Evolutionary conservation across 2,888 invertebrate genomes (phyloP), one percentile per base, ranked within the genome.

Genomic region (Axea sp.): DNA sequence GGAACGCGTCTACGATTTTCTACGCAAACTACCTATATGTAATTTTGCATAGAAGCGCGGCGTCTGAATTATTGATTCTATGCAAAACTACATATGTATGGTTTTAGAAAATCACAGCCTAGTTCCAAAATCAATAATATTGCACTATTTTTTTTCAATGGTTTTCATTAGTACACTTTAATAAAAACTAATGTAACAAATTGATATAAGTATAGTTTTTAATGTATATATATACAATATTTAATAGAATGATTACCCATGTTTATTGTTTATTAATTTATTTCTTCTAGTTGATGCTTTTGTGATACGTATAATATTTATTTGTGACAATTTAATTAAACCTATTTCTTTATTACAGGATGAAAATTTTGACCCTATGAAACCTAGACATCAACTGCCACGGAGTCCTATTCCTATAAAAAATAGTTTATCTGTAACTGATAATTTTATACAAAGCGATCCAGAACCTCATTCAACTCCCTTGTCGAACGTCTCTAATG

Each of bases 331-430:
- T 24, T 24, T 24, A 24, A 24, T 6, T 24, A 24, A 24, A 24
- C 3, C 9, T 47, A 7, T n/a, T n/a, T n/a, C n/a, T n/a, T 17
- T 33, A 39, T 74, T 69, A 0, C 22, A 76, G 77, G 57, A 74
- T 19, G 45, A 71, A 19, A 60, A 57, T 26, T 76, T 77, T 11
- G 60, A 85, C 64, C 84, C 83, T 3, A 84, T 83, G 82, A 78
- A 79, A 33, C 84, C 85, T 0, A 81, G 76, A 15, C 68, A 64
- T 9, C 77, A 83, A 28, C 17, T 85, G 12, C 55, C 71, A 14
- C 78, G 83, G 35, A 84, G 82, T 64, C 83, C 83, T 3, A 51
- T 78, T 3, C 47, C 41, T 3, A 17, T 14, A 15, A 71, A 49
- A 39, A 57, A 22, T 6, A 15, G 15, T 28, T 57, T 49, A 28